Percentiles rank a stretch among this genome's conserved stretches.
These are phyloP conservation scores for Epizoanthus scotinus DNA, from an alignment of 92 coral and sea anemone species.

Conservation along the genomic window DNA sequence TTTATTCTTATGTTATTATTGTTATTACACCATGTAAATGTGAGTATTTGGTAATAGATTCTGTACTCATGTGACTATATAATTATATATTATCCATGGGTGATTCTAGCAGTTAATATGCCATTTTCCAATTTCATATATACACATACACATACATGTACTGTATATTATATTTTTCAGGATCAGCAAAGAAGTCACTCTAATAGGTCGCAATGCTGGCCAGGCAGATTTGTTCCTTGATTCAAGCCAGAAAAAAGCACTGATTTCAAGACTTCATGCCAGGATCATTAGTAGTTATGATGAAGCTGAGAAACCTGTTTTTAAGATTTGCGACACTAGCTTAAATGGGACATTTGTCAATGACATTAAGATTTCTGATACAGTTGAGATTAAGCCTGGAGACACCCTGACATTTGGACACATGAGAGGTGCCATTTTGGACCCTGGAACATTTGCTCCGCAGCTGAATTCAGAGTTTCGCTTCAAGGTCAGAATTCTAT, in stretches of 20 bases:
- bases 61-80: too few species aligned
- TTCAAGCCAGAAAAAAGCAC: slow-evolving; percentile 76
- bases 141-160: too few species aligned
- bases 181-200: slow-evolving; percentile 70
- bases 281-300: slow-evolving; percentile 61
- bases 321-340: slow-evolving; percentile 85
- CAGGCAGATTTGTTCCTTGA: slow-evolving; percentile 81
- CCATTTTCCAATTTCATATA: too few species aligned
- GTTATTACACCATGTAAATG: too few species aligned
- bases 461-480: slow-evolving; percentile 84
- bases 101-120: too few species aligned
- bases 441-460: slow-evolving; percentile 65
- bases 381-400: slow-evolving; percentile 73
- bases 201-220: slow-evolving; percentile 80
- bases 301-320: slow-evolving; percentile 44
- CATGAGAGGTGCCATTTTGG: slow-evolving; percentile 76
- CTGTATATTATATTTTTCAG: slow-evolving; percentile 43
- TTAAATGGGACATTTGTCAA: slow-evolving; percentile 94
- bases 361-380: slow-evolving; percentile 72
- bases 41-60: too few species aligned
- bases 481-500: slow-evolving; percentile 62
- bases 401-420: slow-evolving; percentile 95
- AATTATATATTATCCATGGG: too few species aligned
- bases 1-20: too few species aligned
- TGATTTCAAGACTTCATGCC: slow-evolving; percentile 94